Base-by-base conservation (phyloP, 2,888 invertebrate species). In the Coronaproctus castanopsis region DNA sequence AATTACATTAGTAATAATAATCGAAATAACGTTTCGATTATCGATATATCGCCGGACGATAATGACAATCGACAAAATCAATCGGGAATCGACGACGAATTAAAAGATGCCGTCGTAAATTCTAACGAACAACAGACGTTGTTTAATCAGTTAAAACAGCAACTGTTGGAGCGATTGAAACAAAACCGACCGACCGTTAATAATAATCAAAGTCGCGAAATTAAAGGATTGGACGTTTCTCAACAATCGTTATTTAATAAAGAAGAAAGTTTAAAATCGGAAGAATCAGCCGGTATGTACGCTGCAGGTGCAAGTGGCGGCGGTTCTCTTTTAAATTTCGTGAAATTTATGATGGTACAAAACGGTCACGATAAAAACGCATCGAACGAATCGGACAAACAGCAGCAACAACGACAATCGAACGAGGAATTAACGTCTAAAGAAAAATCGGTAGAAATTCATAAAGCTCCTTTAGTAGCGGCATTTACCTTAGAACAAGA, bases 401-500 rank as follows among this genome's bases (percentile, higher is more conserved):
- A 36, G 8, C 8, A 36, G 36, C 5, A 36, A 14, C 8, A 36
- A 36, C 5, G 5, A 5, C 36, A 36, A 14, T 36, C 36, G 14
- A 36, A 36, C 8, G 14, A 36, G 14, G 36, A 36, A 5, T n/a
- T n/a, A n/a, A n/a, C 48, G 5, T 22, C 19, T 21, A 51, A 48
- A 1, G 63, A 60, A 10, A 57, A 58, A 62, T 81, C 81, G 62
- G 85, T 87, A 1, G 86, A 87, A 70, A 86, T 88, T 56, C 85
- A 82, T 67, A 81, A 82, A 65, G 87, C 87, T 2, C 87, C 88
- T 0, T 69, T 88, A 61, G 83, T 88, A 0, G 85, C 87, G 1
- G 88, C 88, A 0, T 88, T 88, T 67, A 88, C 88, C 0, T 85
- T 88, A 0, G 86, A 88, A 64, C 83, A 88, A 71, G 87, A 88